phyloP scores from a whole-genome alignment of 2,888 invertebrate genomes.

The Candidula unifasciata region DNA sequence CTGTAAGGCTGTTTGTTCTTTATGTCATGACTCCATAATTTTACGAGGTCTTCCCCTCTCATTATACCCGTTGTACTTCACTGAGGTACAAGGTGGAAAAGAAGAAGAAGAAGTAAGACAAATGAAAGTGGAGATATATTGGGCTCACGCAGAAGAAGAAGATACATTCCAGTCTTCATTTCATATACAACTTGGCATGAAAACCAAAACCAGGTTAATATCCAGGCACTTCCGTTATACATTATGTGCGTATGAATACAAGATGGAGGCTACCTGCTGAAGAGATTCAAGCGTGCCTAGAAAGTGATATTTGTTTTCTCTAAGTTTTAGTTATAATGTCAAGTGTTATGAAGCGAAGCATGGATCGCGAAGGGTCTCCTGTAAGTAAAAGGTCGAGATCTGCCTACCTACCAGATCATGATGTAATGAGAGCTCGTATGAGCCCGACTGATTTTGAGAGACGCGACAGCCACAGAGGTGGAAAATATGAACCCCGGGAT shows the following conservation, averaged over 20 bases:
- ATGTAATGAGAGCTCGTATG: conserved; percentile 69
- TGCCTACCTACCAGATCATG: conserved; percentile 70
- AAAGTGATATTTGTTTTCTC: background rate
- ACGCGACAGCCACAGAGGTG: conserved; percentile 68
- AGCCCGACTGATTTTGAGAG: conserved; percentile 74
- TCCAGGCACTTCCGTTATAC: background rate
- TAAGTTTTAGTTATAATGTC: conserved; percentile 28
- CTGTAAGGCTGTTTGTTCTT: too few relatives aligned
- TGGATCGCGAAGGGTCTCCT: conserved; percentile 75
- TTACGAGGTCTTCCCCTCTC: too few relatives aligned
- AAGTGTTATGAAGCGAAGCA: conserved; percentile 74
- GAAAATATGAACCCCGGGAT: conserved; percentile 59
- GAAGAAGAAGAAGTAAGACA: too few relatives aligned
- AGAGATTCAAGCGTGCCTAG: background rate
- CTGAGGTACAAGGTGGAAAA: too few relatives aligned
- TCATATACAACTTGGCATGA: background rate
- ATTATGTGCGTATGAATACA: conserved; percentile 50
- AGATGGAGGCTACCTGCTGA: conserved; percentile 27
- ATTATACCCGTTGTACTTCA: too few relatives aligned
- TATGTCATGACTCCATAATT: too few relatives aligned
- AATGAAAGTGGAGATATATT: too few relatives aligned
- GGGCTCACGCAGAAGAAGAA: too few relatives aligned
- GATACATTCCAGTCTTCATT: background rate
- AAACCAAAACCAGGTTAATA: background rate
- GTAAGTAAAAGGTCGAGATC: conserved; percentile 74